Base-by-base conservation (phyloP, 2,113 vertebrate genomes). In the Stomatorhinus ivindoensis region DNA sequence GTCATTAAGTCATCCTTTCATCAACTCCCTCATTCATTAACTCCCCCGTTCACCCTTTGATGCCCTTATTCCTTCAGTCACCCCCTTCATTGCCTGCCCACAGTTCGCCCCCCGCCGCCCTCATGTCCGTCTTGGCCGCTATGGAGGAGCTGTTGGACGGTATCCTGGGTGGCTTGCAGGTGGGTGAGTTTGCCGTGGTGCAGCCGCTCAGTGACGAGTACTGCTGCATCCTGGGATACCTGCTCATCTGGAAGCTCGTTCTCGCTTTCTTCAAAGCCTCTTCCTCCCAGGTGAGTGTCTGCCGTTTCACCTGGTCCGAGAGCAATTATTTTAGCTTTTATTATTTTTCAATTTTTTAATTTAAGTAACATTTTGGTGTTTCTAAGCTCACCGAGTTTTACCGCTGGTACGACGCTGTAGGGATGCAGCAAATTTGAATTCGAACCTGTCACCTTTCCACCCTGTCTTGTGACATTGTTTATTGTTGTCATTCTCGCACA, bases 181-280 rank as follows among this genome's bases (percentile, higher is more conserved):
- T 99, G 61, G 98, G 98, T 88, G 97, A 99, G 94, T 98, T 96
- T 92, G 97, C 96, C 27, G 94, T 96, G 89, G 96, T 99, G 89
- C 96, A 97, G 50, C 97, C 98, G 10, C 93, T 97, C 90, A 98
- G 97, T 0, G 96, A 97, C 89, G 98, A 98, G 91, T 98, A 97
- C 95, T 98, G 97, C 89, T 97, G 95, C 92, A 96, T 99, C 88
- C 94, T 99, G 90, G 98, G 97, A 0, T 99, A 99, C 92, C 94
- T 99, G 83, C 97, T 99, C 86, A 95, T 97, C 8, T 99, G 98
- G 98, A 99, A 99, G 92, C 96, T 99, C 86, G 96, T 96, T 11
- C 95, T 99, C 48, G 96, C 96, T 50, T 99, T 99, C 91, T 99
- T 99, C 91, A 98, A 97, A 93, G 97, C 98, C 39, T 96, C 98